phyloP scores from a whole-genome alignment of 2,113 vertebrate species.

The Raja brachyura region DNA sequence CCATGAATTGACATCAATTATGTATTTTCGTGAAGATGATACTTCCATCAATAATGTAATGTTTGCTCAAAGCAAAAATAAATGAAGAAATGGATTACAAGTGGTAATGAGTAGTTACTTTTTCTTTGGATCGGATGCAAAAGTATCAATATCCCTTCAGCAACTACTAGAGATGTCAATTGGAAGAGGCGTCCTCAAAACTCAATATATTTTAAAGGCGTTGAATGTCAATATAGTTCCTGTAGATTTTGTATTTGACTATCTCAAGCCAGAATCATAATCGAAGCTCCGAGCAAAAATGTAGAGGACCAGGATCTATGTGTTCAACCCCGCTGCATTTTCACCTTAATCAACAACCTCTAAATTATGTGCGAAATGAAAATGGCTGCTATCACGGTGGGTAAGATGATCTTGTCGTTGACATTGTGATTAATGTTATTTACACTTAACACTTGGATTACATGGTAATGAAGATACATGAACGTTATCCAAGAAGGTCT shows the following conservation, averaged over 20 bases:
- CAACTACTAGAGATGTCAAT: background rate
- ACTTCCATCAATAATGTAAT: background rate
- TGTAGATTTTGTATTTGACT: background rate
- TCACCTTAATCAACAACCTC: no score
- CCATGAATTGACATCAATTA: background rate
- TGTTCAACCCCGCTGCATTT: no score
- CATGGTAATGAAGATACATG: no score
- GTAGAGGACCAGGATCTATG: no score
- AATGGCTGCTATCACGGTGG: no score
- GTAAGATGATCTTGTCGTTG: no score
- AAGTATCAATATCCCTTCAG: background rate
- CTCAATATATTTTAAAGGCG: background rate
- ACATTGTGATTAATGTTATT: no score
- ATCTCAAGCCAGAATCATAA: background rate
- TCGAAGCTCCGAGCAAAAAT: no score
- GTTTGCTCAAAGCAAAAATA: background rate
- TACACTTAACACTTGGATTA: no score
- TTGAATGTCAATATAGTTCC: background rate
- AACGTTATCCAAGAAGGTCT: no score
- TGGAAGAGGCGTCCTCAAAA: background rate
- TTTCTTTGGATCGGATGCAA: background rate
- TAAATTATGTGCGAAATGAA: no score
- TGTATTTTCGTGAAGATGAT: background rate
- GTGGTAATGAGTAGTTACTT: background rate
- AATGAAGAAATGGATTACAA: background rate